Evolutionary conservation across 2,113 vertebrate genomes (phyloP), one percentile per base, ranked within the genome.

Genomic region (Pipra filicauda): DNA sequence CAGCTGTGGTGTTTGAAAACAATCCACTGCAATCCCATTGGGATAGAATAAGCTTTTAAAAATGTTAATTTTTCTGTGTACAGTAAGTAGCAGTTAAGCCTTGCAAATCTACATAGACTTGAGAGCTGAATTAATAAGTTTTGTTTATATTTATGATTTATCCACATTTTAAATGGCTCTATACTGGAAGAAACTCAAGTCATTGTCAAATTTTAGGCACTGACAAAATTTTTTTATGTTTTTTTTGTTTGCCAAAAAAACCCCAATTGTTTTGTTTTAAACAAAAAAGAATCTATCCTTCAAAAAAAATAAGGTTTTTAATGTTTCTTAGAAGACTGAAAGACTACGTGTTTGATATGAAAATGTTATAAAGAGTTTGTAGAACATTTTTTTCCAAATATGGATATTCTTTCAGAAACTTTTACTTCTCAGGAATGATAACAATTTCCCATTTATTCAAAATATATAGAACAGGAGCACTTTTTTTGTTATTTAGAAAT

Each of bases 1-100:
- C 76, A 87, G 79, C 83, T 93, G 57, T 52, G 81, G 52, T 77
- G 39, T 81, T 93, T 92, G 94, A 95, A 95, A 88, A 72, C 65
- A 91, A 82, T 80, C 72, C 76, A 55, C 35, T 52, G 26, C 27
- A 84, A 22, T 89, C 82, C 91, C 82, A 37, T 27, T 87, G 84
- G 65, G 44, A 57, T 85, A 65, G 66, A 81, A 75, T 65, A 92
- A 92, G 76, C 48, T 91, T 74, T 96, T 81, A 81, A 96, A 95
- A 89, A 64, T 78, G 48, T 75, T 93, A 78, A 65, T 91, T 95
- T 90, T 80, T 66, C 61, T 86, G 43, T 91, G 48, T 94, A 89
- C 61, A 52, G 52, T 65, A 89, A 91, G 80, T 75, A 92, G 57
- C 48, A 87, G 55, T 67, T 94, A 93, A 89, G n/a, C 39, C 28